Evolutionary conservation across 2,797 vertebrate genomes (phyloP), one percentile per base, ranked within the genome.

Genomic region (Columba guinea): DNA sequence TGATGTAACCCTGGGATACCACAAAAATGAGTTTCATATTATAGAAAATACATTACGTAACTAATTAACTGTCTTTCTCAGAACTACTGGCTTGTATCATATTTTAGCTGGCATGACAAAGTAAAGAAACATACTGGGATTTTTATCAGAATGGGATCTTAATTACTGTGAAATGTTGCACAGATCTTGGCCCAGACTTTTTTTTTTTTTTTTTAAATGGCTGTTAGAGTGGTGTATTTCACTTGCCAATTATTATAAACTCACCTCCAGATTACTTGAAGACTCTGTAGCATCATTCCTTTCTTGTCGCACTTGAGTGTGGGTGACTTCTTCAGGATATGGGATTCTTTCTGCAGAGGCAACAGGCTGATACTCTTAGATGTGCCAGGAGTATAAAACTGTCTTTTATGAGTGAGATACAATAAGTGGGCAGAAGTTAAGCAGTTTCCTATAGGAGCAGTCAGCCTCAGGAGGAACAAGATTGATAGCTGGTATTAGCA

Each of bases 271-370:
- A 56, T 46, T 67, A n/a, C 21, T 28, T 28, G 51, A 56, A 74
- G 53, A 2, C n/a, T 48, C 51, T 51, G 11, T 26, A 71, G 17
- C 9, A 20, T 17, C 23, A 39, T 81, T 84, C 14, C 15, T 86
- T 46, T 0, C 0, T 19, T 10, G 2, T 51, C n/a, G 80, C 35
- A 62, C 65, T 15, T 34, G 48, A 86, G 22, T 2, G 1, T 26
- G 41, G 10, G 49, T 23, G 46, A n/a, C 37, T 71, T 69, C 70
- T 51, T 48, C 21, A 67, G 16, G 16, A 53, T 30, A 17, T 8
- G 27, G 2, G 4, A 4, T 68, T 78, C 23, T 73, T 91, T 88
- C 18, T 63, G 26, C 44, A 64, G 74, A 77, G 60, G 26, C 60
- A 77, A 21, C 30, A 55, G 34, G 22, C 49, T 77, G 60, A 6